Evolutionary conservation across 2,113 vertebrate genomes (phyloP).

Genomic region (Petrocephalus microphthalmus): DNA sequence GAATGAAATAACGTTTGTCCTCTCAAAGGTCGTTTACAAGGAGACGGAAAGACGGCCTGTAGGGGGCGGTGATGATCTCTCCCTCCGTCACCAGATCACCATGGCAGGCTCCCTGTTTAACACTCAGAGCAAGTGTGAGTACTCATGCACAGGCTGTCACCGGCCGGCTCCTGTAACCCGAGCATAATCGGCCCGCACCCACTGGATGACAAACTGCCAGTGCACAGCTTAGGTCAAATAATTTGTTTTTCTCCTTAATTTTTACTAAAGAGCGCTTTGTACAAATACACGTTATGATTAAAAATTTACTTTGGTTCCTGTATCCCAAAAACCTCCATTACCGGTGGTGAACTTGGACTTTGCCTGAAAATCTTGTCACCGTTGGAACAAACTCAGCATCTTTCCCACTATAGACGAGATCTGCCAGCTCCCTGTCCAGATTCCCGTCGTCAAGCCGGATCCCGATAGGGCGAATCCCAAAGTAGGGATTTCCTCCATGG

Average conservation of each 20-base stretch:
- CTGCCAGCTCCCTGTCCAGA: slow-evolving; percentile 60
- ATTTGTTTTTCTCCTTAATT: not conserved
- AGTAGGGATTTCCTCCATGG: slow-evolving; percentile 77
- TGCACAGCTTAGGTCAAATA: not conserved
- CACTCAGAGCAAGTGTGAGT: slow-evolving; percentile 63
- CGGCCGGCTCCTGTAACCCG: not conserved
- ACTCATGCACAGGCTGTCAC: not conserved
- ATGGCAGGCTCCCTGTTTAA: slow-evolving; percentile 55
- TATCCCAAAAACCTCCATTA: no score
- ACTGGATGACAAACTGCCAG: not conserved
- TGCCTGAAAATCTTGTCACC: not conserved
- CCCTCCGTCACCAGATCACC: slow-evolving; percentile 57
- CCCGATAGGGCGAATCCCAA: slow-evolving; percentile 87
- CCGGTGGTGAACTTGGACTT: not conserved
- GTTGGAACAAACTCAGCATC: not conserved
- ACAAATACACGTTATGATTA: not conserved
- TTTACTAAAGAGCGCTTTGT: not conserved
- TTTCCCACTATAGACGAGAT: slow-evolving; percentile 70
- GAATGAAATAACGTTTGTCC: not conserved
- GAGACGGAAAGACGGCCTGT: slow-evolving; percentile 73
- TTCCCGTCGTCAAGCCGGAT: slow-evolving; percentile 75
- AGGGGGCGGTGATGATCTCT: slow-evolving; percentile 57
- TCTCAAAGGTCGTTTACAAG: slow-evolving; percentile 78
- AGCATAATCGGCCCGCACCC: not conserved
- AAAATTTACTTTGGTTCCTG: not conserved